phyloP scores from a whole-genome alignment of 2,113 vertebrate species.

The Bubalus kerabau region DNA sequence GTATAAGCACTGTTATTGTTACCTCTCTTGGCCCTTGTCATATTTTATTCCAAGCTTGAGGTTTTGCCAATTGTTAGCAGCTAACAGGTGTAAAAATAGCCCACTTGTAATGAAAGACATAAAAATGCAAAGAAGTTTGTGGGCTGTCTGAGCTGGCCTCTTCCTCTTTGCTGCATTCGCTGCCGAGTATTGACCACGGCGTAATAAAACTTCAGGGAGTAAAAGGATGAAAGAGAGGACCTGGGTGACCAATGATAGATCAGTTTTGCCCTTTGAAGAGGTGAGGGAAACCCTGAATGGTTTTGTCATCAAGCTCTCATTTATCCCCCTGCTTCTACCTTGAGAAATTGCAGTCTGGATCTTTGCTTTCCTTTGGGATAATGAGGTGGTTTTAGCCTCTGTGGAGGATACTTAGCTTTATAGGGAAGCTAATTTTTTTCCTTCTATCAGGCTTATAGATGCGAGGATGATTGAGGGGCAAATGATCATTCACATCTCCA shows the following conservation, averaged over 20 bases:
- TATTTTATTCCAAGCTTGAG: conserved; percentile 62
- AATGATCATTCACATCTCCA: neutral
- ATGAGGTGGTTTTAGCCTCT: neutral
- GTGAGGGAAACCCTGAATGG: neutral
- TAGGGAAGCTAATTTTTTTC: neutral
- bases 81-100: conserved; percentile 71
- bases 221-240: conserved; percentile 22
- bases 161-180: conserved; percentile 72
- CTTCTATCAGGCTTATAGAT: neutral
- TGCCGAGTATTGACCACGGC: conserved; percentile 35
- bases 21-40: conserved; percentile 60
- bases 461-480: fast-evolving
- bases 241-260: conserved; percentile 54
- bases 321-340: neutral
- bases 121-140: conserved; percentile 69
- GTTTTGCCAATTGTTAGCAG: conserved; percentile 55
- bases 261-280: conserved; percentile 40
- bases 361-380: neutral
- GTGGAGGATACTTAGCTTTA: neutral
- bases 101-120: conserved; percentile 63
- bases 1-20: conserved; percentile 46
- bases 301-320: neutral
- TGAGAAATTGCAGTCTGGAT: neutral
- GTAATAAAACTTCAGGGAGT: conserved; percentile 62
- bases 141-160: conserved; percentile 62